Percentiles rank a stretch among this genome's conserved stretches.
Conservation (phyloP, 2,888 invertebrate species). For the Scelioninae gen. 1 region DNA sequence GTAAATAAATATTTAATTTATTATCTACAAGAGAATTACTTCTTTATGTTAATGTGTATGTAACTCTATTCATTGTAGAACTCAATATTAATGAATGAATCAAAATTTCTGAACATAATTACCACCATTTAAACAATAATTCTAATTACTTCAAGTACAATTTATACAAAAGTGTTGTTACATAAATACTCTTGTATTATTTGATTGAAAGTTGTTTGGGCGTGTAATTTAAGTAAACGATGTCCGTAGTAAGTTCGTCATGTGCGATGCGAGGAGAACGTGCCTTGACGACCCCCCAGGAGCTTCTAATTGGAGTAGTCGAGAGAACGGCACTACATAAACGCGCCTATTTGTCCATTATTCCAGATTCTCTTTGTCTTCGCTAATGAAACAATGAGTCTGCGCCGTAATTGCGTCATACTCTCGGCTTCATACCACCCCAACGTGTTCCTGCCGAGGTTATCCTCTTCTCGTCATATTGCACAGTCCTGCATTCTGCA, state of each 20-base stretch:
- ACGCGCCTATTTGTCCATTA: slow-evolving; percentile 84
- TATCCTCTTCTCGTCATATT: slow-evolving; percentile 74
- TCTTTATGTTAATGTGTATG: too few relatives aligned
- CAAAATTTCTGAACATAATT: not conserved
- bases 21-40: too few relatives aligned
- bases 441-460: slow-evolving; percentile 72
- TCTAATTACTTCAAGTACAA: slow-evolving; percentile 22
- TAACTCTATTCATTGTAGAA: not conserved
- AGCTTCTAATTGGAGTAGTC: slow-evolving; percentile 83
- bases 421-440: slow-evolving; percentile 71
- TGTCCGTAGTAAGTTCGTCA: slow-evolving; percentile 64
- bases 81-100: not conserved
- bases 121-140: slow-evolving; percentile 3
- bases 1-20: too few relatives aligned
- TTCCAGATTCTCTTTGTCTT: slow-evolving; percentile 84
- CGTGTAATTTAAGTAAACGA: slow-evolving; percentile 66
- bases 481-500: slow-evolving; percentile 55
- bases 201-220: slow-evolving; percentile 64
- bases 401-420: slow-evolving; percentile 82
- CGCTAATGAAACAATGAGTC: slow-evolving; percentile 84
- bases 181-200: slow-evolving; percentile 49
- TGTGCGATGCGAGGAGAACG: slow-evolving; percentile 73
- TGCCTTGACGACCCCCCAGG: slow-evolving; percentile 77
- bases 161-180: slow-evolving; percentile 42
- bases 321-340: slow-evolving; percentile 81